Base-by-base conservation (phyloP, 1,140 invertebrate genomes). In the Temnothorax curvispinosus region DNA sequence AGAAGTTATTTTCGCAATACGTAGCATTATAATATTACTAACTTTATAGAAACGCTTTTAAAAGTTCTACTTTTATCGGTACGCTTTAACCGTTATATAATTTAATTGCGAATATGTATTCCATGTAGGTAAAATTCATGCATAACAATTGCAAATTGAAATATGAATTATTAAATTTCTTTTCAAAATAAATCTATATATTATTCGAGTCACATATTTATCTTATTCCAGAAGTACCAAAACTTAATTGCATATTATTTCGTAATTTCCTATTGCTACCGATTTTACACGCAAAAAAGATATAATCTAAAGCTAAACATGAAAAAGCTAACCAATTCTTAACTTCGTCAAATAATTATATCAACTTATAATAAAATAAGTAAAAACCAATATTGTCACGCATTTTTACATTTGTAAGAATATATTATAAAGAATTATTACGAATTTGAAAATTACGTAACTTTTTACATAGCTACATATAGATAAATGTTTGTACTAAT, bases 291-390 rank as follows among this genome's bases (percentile, higher is more conserved):
- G 32, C 18, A 32, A 72, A 50, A 52, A 8, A 15, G 5, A 50
- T 71, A 32, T 27, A 21, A 69, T 69, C 27, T 69, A 27, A 27
- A 47, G 8, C 18, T 3, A 6, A 71, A 8, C 3, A 21, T 15
- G 0, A 27, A 69, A 47, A 4, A 47, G 38, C 0, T 38, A n/a
- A 65, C 2, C 35, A 18, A 38, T 41, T 7, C 3, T 38, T 44
- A 9, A 21, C 9, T 41, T 4, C 7, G 27, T 21, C 47, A 47
- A 50, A 50, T 50, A 69, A 27, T 27, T 27, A n/a, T 8, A 13
- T 50, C n/a, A 11, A 71, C 52, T 50, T 32, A 72, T 72, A 35
- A 54, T 72, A 52, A 27, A 47, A 35, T 71, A 72, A 71, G 27
- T 71, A 9, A 50, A 35, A 52, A 50, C 1, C 18, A 71, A 54